Percentiles rank a stretch among this genome's conserved stretches.
Evolutionary conservation across 2,888 invertebrate genomes (phyloP).

Genomic region (Pammene aurita): DNA sequence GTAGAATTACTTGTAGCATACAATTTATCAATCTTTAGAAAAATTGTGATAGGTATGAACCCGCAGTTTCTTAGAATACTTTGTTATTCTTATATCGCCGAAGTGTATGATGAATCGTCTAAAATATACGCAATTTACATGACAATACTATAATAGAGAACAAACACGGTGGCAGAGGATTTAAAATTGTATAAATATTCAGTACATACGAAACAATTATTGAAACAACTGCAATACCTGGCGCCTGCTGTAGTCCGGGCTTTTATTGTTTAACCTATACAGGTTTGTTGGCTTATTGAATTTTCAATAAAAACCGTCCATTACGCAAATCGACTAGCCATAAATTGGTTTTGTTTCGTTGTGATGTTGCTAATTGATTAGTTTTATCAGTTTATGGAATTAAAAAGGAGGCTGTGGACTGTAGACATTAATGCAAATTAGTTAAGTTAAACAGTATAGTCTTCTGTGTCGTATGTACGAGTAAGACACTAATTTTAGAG

Average conservation of each 20-base stretch:
- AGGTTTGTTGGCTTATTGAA: not conserved
- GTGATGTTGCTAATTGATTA: not conserved
- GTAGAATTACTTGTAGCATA: too few relatives aligned
- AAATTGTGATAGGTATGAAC: too few relatives aligned
- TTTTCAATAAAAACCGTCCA: constrained; percentile 2
- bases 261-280: not conserved
- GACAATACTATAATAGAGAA: too few relatives aligned
- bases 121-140: too few relatives aligned
- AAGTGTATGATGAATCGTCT: too few relatives aligned
- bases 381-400: constrained; percentile 1
- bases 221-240: not conserved
- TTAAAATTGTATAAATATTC: not conserved
- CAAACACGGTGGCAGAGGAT: too few relatives aligned
- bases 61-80: too few relatives aligned
- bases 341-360: not conserved
- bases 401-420: not conserved
- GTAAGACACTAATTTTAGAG: too few relatives aligned
- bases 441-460: too few relatives aligned
- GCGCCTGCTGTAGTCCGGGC: not conserved
- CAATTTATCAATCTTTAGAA: too few relatives aligned
- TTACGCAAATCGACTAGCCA: not conserved
- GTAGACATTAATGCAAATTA: not conserved
- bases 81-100: too few relatives aligned
- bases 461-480: too few relatives aligned
- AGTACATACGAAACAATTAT: not conserved